Evolutionary conservation across 2,888 invertebrate genomes (phyloP).

Genomic region (Eupithecia abbreviata): DNA sequence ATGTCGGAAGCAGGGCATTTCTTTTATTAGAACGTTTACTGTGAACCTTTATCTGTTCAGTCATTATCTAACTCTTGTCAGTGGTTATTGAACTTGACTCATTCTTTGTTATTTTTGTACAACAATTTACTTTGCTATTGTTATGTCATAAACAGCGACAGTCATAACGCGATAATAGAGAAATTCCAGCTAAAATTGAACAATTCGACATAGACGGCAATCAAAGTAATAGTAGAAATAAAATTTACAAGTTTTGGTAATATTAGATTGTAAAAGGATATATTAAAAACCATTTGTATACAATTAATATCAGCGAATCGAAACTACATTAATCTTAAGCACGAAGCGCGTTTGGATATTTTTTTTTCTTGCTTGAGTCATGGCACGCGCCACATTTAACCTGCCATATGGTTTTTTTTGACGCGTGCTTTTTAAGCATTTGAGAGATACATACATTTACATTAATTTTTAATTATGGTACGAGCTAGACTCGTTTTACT

Average conservation of each 20-base stretch:
- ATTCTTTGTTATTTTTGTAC: conserved; percentile 21
- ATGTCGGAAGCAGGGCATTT: conserved; percentile 27
- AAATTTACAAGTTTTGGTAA: conserved; percentile 38
- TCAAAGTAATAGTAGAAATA: conserved; percentile 37
- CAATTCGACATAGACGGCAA: conserved; percentile 30
- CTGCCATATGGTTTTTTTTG: conserved; percentile 35
- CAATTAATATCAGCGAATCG: conserved; percentile 45
- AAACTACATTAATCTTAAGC: conserved; percentile 50
- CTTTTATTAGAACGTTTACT: conserved; percentile 23
- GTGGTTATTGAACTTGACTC: conserved; percentile 28
- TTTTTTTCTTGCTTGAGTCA: conserved; percentile 54
- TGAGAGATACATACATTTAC: conserved; percentile 10
- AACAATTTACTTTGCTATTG: conserved; percentile 19
- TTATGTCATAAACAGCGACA: conserved; percentile 30
- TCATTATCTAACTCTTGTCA: conserved; percentile 24
- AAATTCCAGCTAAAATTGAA: conserved; percentile 30
- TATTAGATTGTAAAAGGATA: conserved; percentile 31
- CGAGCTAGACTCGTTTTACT: conserved; percentile 1
- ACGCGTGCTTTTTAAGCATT: conserved; percentile 28
- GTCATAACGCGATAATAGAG: conserved; percentile 15
- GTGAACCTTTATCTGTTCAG: conserved; percentile 21
- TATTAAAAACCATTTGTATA: conserved; percentile 44
- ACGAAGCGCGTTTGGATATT: conserved; percentile 49
- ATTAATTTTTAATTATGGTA: conserved; percentile 8
- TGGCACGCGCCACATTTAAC: conserved; percentile 54